Percentiles rank a stretch among this genome's conserved stretches.
Conservation (phyloP, 2,888 invertebrate species). For the Philopedon plagiatum region DNA sequence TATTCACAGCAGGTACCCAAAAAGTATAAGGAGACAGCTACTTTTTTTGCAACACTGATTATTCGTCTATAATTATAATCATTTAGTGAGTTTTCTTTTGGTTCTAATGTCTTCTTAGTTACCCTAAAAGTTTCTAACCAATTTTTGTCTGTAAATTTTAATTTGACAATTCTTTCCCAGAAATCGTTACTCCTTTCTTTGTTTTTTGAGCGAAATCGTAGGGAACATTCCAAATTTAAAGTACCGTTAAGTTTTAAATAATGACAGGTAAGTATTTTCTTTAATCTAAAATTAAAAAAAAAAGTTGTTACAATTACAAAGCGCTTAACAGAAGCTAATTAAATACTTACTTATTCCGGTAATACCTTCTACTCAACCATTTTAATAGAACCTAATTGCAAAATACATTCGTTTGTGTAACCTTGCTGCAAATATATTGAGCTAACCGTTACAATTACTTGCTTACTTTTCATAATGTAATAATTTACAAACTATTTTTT, state of each 20-base stretch:
- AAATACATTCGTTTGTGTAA: background rate
- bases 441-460: background rate
- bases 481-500: too few relatives aligned
- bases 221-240: background rate
- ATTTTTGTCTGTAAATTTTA: background rate
- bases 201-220: background rate
- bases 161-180: background rate
- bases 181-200: background rate
- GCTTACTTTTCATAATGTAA: background rate
- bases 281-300: background rate
- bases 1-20: constrained; percentile 22
- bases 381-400: background rate
- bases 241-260: background rate
- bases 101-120: background rate
- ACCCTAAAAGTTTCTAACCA: background rate
- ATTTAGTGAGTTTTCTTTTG: background rate
- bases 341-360: background rate
- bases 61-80: background rate
- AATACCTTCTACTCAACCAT: background rate
- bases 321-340: background rate
- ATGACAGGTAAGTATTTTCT: background rate
- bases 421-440: background rate
- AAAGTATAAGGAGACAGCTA: constrained; percentile 11
- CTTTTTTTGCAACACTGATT: constrained; percentile 11
- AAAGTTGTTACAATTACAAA: background rate